These are phyloP conservation scores for Brachionichthys hirsutus DNA, from an alignment of 2,113 vertebrate species.

Conservation along the genomic window DNA sequence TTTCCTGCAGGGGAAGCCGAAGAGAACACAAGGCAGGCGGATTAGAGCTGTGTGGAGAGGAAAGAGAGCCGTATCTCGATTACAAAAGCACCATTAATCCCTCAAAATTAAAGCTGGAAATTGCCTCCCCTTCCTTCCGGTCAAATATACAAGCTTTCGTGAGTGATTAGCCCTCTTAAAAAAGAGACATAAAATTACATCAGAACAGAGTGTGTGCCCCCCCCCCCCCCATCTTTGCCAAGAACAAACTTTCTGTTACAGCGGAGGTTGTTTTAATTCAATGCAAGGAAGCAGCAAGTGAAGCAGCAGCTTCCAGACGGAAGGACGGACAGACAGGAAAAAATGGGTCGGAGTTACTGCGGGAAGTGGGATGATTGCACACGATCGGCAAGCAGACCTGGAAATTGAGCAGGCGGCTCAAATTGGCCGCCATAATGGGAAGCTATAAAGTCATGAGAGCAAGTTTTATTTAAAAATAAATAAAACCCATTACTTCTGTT, in stretches of 20 bases:
- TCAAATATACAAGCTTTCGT: not conserved
- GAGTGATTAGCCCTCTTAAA: too few relatives aligned
- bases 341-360: not conserved
- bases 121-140: not conserved
- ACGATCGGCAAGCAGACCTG: slow-evolving; percentile 17
- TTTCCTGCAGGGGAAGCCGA: slow-evolving; percentile 75
- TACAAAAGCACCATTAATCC: too few relatives aligned
- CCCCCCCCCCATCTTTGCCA: not conserved
- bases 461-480: slow-evolving; percentile 3
- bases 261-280: slow-evolving; percentile 13
- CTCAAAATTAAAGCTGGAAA: too few relatives aligned
- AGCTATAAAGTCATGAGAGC: not conserved
- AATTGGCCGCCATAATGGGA: not conserved
- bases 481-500: not conserved
- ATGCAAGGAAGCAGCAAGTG: not conserved
- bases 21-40: not conserved
- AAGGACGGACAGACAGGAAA: slow-evolving; percentile 18
- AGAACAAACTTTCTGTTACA: slow-evolving; percentile 13
- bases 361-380: slow-evolving; percentile 13
- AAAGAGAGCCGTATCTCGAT: too few relatives aligned
- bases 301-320: not conserved
- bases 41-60: not conserved
- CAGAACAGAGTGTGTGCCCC: too few relatives aligned
- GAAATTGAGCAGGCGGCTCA: slow-evolving; percentile 15
- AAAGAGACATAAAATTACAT: too few relatives aligned